Conservation (phyloP, 2,113 vertebrate species). For the Nerophis lumbriciformis region DNA sequence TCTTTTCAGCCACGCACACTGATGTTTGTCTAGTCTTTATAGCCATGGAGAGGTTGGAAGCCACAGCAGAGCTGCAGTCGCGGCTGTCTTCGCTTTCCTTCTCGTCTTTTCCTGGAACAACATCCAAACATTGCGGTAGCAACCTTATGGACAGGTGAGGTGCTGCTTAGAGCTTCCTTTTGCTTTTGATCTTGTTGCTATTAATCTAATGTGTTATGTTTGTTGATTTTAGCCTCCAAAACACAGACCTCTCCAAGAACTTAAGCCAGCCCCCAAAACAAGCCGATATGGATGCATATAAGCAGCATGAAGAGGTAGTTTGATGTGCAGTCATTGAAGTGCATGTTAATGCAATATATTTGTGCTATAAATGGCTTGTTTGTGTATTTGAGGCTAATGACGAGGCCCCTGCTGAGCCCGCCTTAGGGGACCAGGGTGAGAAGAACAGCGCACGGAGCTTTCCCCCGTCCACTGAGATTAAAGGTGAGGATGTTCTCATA, state of each 20-base stretch:
- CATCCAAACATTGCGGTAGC: conserved; percentile 61
- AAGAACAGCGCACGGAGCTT: conserved; percentile 80
- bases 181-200: not conserved
- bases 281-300: conserved; percentile 50
- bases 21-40: conserved; percentile 46
- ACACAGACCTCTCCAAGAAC: conserved; percentile 65
- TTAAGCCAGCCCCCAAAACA: conserved; percentile 22
- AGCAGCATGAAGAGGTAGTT: conserved; percentile 43
- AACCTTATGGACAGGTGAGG: conserved; percentile 65
- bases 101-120: conserved; percentile 72
- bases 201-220: not conserved
- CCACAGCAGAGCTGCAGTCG: conserved; percentile 71
- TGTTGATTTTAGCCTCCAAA: conserved; percentile 63
- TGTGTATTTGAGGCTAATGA: conserved; percentile 58
- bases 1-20: conserved; percentile 34
- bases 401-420: conserved; percentile 59
- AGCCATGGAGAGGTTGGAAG: conserved; percentile 68
- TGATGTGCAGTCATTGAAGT: not conserved
- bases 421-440: conserved; percentile 69
- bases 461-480: conserved; percentile 57
- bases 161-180: conserved; percentile 23
- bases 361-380: conserved; percentile 22
- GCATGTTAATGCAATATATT: not conserved
- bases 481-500: conserved; percentile 54
- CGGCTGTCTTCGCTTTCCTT: conserved; percentile 72